A percentile compares a stretch with the other conserved stretches of the same genome.
Conservation (phyloP, 2,888 invertebrate genomes). For the Strigamia maritima region DNA sequence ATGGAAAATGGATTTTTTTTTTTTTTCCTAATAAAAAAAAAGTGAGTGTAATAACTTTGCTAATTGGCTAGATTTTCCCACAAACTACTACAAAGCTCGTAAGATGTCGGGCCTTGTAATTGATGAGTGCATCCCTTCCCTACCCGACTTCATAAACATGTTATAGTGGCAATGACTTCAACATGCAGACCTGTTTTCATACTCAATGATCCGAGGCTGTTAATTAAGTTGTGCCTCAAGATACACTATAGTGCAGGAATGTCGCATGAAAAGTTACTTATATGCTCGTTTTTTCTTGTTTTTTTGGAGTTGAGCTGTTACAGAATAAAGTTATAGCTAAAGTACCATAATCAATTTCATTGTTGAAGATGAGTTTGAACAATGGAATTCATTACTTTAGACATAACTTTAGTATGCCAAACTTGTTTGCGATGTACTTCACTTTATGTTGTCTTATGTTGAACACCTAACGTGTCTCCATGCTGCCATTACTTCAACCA, state of each 20-base stretch:
- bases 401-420: too few species aligned
- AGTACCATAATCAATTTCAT: too few species aligned
- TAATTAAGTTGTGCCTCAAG: slow-evolving; percentile 17
- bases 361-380: too few species aligned
- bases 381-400: too few species aligned
- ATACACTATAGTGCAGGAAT: not conserved
- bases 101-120: slow-evolving; percentile 12
- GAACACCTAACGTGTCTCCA: too few species aligned
- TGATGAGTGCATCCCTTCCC: not conserved
- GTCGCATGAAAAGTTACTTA: not conserved
- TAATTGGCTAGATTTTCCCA: slow-evolving; percentile 16
- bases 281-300: not conserved
- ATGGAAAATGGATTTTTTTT: not conserved
- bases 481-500: too few species aligned
- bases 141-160: not conserved
- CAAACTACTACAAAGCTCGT: slow-evolving; percentile 5
- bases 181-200: slow-evolving; percentile 15
- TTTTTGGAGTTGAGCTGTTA: too few species aligned
- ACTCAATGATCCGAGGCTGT: slow-evolving; percentile 2
- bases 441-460: too few species aligned
- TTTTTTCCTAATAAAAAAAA: not conserved
- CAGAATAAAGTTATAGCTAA: too few species aligned
- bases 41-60: not conserved
- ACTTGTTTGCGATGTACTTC: too few species aligned
- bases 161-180: slow-evolving; percentile 24